Percentiles rank a stretch among this genome's conserved stretches.
These are phyloP conservation scores for Anastatus disparis DNA, from an alignment of 1,140 invertebrate genomes.

Conservation along the genomic window DNA sequence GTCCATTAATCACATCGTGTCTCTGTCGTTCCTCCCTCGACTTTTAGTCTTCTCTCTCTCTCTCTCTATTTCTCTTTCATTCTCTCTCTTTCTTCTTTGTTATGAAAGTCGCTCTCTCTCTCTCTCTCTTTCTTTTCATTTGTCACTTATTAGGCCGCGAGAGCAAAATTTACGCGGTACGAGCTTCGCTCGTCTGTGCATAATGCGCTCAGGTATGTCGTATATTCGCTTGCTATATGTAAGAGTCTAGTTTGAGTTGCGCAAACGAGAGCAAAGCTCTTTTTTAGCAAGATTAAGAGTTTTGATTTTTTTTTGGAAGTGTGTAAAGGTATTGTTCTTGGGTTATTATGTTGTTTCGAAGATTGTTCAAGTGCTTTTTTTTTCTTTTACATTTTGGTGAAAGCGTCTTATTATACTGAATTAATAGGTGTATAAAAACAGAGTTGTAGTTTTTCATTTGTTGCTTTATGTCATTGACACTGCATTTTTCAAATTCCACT, in stretches of 20 bases:
- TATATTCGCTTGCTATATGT: not conserved
- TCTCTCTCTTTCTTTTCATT: constrained; percentile 21
- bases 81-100: not conserved
- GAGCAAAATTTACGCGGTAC: constrained; percentile 7
- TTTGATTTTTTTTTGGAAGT: not conserved
- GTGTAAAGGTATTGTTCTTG: not conserved
- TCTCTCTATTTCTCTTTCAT: not conserved
- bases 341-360: not conserved
- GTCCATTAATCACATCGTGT: constrained; percentile 66
- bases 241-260: no score
- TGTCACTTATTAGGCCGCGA: constrained; percentile 35
- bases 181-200: constrained; percentile 7
- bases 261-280: not conserved
- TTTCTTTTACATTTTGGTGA: no score
- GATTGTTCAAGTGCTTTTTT: not conserved
- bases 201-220: not conserved
- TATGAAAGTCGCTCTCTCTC: constrained; percentile 12
- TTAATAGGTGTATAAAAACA: no score
- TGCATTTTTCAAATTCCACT: not conserved
- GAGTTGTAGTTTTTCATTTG: no score
- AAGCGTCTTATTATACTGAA: no score
- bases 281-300: no score
- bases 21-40: constrained; percentile 44
- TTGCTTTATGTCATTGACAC: constrained; percentile 14
- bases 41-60: constrained; percentile 41